A percentile compares a stretch with the other conserved stretches of the same genome.
phyloP scores from a whole-genome alignment of 92 coral and sea anemone genomes.

The Actinernus sp. region DNA sequence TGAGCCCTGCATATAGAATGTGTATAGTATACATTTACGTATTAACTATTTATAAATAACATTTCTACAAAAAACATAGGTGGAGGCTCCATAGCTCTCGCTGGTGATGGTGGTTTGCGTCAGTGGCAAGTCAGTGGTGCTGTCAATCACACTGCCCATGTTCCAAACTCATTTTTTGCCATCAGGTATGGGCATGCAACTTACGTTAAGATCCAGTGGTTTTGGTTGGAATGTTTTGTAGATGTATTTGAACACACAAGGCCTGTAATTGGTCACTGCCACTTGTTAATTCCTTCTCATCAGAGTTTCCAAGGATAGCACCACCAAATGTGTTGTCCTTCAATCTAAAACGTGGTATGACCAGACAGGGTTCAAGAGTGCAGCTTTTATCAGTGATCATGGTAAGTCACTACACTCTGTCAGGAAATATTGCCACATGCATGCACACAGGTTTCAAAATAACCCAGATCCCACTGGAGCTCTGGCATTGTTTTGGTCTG shows the following conservation, averaged over 20 bases:
- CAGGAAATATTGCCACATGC: too few relatives aligned
- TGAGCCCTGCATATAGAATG: too few relatives aligned
- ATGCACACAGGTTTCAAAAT: too few relatives aligned
- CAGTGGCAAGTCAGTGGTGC: constrained; percentile 88
- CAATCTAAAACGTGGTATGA: constrained; percentile 91
- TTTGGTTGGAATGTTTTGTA: too few relatives aligned
- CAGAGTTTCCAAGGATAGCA: constrained; percentile 71
- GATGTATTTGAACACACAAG: too few relatives aligned
- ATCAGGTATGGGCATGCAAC: constrained; percentile 46
- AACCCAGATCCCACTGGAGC: too few relatives aligned
- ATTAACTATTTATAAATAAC: too few relatives aligned
- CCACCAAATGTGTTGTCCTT: constrained; percentile 66
- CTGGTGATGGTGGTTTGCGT: constrained; percentile 96
- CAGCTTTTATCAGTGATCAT: constrained; percentile 81
- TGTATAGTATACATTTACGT: too few relatives aligned
- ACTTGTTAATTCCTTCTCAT: background rate
- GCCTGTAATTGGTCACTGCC: too few relatives aligned
- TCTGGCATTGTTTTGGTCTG: too few relatives aligned
- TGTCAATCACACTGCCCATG: constrained; percentile 78
- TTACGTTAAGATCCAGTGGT: background rate
- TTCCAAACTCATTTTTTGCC: constrained; percentile 91
- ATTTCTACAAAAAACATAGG: constrained; percentile 67
- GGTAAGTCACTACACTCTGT: too few relatives aligned
- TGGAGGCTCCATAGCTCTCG: constrained; percentile 89
- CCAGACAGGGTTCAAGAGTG: constrained; percentile 66